A percentile compares a stretch with the other conserved stretches of the same genome.
Conservation (phyloP, 2,113 vertebrate genomes). For the Engystomops pustulosus region DNA sequence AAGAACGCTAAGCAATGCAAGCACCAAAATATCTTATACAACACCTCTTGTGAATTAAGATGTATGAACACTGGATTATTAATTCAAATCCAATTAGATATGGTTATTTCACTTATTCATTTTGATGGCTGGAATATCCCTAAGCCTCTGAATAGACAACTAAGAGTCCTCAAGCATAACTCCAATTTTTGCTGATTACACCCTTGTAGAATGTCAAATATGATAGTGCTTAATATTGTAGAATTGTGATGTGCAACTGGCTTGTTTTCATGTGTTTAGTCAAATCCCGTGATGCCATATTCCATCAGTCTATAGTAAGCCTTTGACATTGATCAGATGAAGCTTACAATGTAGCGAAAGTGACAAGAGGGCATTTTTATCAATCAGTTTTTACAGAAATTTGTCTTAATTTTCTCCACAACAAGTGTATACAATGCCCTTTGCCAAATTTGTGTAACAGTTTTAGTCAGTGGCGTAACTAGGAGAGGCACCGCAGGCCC, state of each 20-base stretch:
- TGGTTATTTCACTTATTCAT: conserved; percentile 27
- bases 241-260: not conserved
- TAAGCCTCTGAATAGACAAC: not conserved
- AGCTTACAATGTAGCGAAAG: not conserved
- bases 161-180: conserved; percentile 14
- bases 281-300: not conserved
- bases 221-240: not conserved
- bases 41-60: conserved; percentile 11
- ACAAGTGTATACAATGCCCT: too few species aligned
- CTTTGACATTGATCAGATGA: too few species aligned
- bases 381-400: too few species aligned
- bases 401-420: too few species aligned
- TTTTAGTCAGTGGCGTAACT: too few species aligned
- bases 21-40: not conserved
- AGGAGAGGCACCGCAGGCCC: too few species aligned
- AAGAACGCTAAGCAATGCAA: conserved; percentile 1
- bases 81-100: conserved; percentile 28
- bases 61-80: conserved; percentile 20
- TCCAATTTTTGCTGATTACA: conserved; percentile 19
- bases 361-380: not conserved
- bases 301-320: not conserved
- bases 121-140: conserved; percentile 11
- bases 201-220: conserved; percentile 13
- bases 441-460: too few species aligned
- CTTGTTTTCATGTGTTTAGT: not conserved